Base-by-base conservation (phyloP, 2,888 invertebrate species). In the Meliscaeva auricollis region DNA sequence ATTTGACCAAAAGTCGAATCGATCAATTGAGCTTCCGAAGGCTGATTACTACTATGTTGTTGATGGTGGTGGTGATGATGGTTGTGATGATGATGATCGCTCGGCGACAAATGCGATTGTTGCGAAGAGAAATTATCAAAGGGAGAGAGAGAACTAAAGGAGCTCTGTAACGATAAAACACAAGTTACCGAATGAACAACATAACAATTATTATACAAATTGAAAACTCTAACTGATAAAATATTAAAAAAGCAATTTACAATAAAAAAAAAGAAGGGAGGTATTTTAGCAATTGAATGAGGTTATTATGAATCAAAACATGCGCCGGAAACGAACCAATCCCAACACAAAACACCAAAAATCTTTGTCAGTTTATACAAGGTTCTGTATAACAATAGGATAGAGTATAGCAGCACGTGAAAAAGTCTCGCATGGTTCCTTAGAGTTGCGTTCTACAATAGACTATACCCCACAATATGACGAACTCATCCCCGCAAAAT, bases 71-170 rank as follows among this genome's bases (percentile, higher is more conserved):
- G 76, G 41, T 82, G 38, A 38, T 38, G 35, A 9, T 54, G 64
- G 13, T 77, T 72, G 13, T 70, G 72, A 30, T 74, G 79, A 15
- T 80, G 72, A 46, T 82, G 87, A 82, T 87, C 82, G 60, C 84
- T 89, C 74, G 87, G 66, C 83, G 79, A 81, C 85, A 87, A 75
- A 87, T 88, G 78, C 87, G 90, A 88, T 90, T 89, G 89, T 89
- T 92, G 92, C 87, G 91, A 89, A 88, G 92, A 90, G 84, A 91
- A 91, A 88, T 90, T 91, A 89, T 92, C 92, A 87, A 92, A 91
- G 89, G 92, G 90, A 90, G 92, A 91, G 88, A 91, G 90, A 88
- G 91, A 91, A 91, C 91, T 91, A 89, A 92, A 92, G 89, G 92
- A 90, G 91, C 89, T 91, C 92, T 92, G 91, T 84, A 91, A 91